A percentile compares a stretch with the other conserved stretches of the same genome.
Conservation (phyloP, 2,888 invertebrate genomes). For the Xanthia icteritia region DNA sequence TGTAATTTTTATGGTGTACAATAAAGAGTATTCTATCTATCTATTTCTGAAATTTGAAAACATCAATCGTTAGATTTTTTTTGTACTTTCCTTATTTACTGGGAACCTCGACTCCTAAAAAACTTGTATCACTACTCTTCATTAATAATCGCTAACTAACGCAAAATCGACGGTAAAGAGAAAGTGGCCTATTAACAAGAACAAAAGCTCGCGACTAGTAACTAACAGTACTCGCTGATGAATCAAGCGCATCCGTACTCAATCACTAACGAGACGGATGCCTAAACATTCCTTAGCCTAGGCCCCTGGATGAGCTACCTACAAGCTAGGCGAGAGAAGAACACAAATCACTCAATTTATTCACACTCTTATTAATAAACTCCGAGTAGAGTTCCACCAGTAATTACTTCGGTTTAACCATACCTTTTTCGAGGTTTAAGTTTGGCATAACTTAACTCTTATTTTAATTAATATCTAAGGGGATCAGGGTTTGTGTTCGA, state of each 20-base stretch:
- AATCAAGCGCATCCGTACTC: conserved; percentile 13
- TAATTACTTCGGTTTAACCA: too few relatives aligned
- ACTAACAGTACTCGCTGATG: conserved; percentile 4
- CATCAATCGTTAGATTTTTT: too few relatives aligned
- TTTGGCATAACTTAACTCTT: too few relatives aligned
- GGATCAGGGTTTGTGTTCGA: background rate
- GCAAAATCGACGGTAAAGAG: conserved; percentile 13
- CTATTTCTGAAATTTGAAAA: too few relatives aligned
- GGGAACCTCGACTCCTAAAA: background rate
- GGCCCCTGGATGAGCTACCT: background rate
- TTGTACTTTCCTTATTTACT: too few relatives aligned
- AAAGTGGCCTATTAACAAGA: conserved; percentile 22
- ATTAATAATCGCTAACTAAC: background rate
- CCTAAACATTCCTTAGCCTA: background rate
- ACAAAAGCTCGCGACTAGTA: conserved; percentile 19
- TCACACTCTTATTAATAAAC: background rate
- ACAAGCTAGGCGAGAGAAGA: background rate
- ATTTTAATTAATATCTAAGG: too few relatives aligned
- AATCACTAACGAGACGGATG: background rate
- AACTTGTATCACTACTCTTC: background rate
- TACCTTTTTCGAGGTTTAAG: too few relatives aligned
- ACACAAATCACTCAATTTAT: background rate
- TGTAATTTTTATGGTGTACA: too few relatives aligned
- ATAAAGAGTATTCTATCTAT: too few relatives aligned
- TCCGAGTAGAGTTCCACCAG: background rate